These are phyloP conservation scores for Platalea minor DNA, from an alignment of 2,797 vertebrate species.

Conservation along the genomic window DNA sequence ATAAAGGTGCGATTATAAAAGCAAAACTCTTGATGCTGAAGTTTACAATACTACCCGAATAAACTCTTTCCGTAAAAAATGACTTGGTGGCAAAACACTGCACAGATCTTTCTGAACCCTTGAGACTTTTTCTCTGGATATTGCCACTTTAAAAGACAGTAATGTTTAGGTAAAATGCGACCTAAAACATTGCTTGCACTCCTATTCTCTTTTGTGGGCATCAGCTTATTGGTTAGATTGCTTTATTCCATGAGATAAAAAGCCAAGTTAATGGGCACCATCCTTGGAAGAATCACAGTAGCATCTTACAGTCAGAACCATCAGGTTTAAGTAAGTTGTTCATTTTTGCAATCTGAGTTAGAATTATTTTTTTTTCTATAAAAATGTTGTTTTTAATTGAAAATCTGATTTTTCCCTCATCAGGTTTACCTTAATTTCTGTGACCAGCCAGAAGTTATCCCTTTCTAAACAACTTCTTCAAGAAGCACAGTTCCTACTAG, in stretches of 20 bases:
- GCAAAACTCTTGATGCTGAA: background rate
- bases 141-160: background rate
- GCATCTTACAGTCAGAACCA: background rate
- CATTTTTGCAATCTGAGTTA: background rate
- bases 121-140: background rate
- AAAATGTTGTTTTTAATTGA: background rate
- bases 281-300: background rate
- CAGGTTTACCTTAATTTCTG: background rate
- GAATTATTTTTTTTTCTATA: background rate
- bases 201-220: background rate
- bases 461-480: background rate
- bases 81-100: background rate
- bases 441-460: background rate
- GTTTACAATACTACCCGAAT: background rate
- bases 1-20: background rate
- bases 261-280: background rate
- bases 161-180: background rate
- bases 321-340: background rate
- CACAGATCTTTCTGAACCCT: background rate
- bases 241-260: background rate
- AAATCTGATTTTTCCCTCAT: background rate
- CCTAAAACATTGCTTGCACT: background rate
- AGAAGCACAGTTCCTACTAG: background rate
- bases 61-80: background rate
- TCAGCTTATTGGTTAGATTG: background rate